A percentile compares a stretch with the other conserved stretches of the same genome.
These are phyloP conservation scores for Drosophila busckii DNA, from an alignment of 1,140 invertebrate genomes.

Conservation along the genomic window DNA sequence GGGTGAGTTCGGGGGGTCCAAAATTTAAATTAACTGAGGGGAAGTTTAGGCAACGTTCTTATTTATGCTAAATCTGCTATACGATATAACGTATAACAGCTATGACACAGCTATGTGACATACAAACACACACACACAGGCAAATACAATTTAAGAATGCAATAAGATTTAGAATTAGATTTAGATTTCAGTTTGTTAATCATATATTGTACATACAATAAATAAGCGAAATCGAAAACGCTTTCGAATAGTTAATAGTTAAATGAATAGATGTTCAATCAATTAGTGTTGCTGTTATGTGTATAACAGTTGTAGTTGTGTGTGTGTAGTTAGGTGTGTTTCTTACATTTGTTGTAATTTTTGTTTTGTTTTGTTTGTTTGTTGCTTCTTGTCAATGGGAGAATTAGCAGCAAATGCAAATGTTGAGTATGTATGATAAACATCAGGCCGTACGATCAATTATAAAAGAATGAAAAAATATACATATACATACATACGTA, in stretches of 20 bases:
- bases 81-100: not conserved
- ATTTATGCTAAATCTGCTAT: conserved; percentile 2
- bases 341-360: no score
- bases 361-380: no score
- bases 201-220: conserved; percentile 1
- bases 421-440: conserved; percentile 11
- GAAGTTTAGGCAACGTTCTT: conserved; percentile 7
- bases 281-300: no score
- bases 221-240: no score
- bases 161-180: conserved; percentile 5
- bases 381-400: no score
- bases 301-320: no score
- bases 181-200: conserved; percentile 5
- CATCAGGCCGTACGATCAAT: conserved; percentile 20
- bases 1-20: not conserved
- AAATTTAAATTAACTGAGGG: conserved; percentile 5
- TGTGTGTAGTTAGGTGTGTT: no score
- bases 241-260: no score
- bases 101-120: conserved; percentile 15
- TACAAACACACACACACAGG: conserved; percentile 8
- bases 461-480: conserved; percentile 6
- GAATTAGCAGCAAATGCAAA: conserved; percentile 1
- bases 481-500: conserved; percentile 5
- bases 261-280: no score
- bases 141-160: conserved; percentile 1